Conservation (phyloP, 2,888 invertebrate species). For the Acanthosoma haemorrhoidale region DNA sequence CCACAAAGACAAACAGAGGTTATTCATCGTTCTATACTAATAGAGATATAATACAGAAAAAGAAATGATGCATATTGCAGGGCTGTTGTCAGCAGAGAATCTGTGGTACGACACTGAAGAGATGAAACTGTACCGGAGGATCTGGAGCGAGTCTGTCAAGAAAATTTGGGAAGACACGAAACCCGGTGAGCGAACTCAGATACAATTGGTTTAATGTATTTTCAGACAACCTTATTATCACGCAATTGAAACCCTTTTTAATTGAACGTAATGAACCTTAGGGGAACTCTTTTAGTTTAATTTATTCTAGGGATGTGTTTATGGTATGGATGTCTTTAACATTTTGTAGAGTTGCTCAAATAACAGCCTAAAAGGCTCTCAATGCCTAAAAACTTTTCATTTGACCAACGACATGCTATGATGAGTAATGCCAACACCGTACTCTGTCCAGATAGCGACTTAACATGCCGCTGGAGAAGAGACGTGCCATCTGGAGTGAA, state of each 20-base stretch:
- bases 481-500: neutral
- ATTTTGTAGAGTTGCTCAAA: too few species aligned
- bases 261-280: too few species aligned
- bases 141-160: slow-evolving; percentile 14
- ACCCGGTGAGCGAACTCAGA: neutral
- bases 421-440: too few species aligned
- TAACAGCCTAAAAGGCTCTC: too few species aligned
- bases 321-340: too few species aligned
- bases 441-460: neutral
- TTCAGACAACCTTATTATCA: too few species aligned
- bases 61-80: neutral
- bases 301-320: too few species aligned
- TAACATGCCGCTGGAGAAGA: neutral
- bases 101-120: slow-evolving; percentile 30
- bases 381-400: too few species aligned
- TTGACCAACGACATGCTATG: too few species aligned
- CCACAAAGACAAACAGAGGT: neutral
- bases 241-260: too few species aligned
- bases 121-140: slow-evolving; percentile 21
- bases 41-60: slow-evolving; percentile 5
- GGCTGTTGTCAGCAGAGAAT: slow-evolving; percentile 17
- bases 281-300: too few species aligned
- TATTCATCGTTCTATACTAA: neutral
- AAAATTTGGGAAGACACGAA: slow-evolving; percentile 14
- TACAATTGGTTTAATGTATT: too few species aligned